Evolutionary conservation across 1,140 invertebrate species (phyloP).

Genomic region (Ceratosolen solmsi): DNA sequence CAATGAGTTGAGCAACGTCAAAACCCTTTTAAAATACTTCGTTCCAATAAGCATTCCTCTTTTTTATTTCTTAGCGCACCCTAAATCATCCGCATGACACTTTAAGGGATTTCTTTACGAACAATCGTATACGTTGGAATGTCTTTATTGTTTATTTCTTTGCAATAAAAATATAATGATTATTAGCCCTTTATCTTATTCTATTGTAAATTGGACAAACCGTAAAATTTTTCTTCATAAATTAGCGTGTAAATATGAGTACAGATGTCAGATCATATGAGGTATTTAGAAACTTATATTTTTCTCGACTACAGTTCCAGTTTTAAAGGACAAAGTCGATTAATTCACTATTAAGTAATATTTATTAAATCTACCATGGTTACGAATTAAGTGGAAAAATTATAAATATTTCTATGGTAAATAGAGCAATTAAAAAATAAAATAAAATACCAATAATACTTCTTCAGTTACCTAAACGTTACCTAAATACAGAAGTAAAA

Average conservation of each 20-base stretch:
- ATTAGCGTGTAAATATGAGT: neutral
- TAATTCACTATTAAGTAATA: too few relatives aligned
- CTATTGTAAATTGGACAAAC: neutral
- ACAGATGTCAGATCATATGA: neutral
- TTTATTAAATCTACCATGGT: too few relatives aligned
- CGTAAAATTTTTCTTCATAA: slow-evolving; percentile 1
- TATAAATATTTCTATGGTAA: too few relatives aligned
- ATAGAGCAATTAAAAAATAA: too few relatives aligned
- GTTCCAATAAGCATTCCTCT: slow-evolving; percentile 15
- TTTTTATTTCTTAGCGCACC: slow-evolving; percentile 1
- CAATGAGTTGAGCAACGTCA: neutral
- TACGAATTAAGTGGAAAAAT: too few relatives aligned
- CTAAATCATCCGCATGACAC: neutral
- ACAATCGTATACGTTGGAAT: neutral
- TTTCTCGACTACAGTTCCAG: neutral
- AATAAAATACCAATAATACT: too few relatives aligned
- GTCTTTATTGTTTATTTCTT: slow-evolving; percentile 22
- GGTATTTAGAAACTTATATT: neutral
- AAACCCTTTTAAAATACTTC: slow-evolving; percentile 13
- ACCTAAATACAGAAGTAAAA: too few relatives aligned
- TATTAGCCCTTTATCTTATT: slow-evolving; percentile 8
- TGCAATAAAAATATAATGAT: slow-evolving; percentile 16
- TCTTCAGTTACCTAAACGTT: too few relatives aligned
- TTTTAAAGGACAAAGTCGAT: too few relatives aligned
- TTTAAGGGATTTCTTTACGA: neutral